Conservation (phyloP, 1,140 invertebrate genomes). For the silkworm (Bombyx mori) region DNA sequence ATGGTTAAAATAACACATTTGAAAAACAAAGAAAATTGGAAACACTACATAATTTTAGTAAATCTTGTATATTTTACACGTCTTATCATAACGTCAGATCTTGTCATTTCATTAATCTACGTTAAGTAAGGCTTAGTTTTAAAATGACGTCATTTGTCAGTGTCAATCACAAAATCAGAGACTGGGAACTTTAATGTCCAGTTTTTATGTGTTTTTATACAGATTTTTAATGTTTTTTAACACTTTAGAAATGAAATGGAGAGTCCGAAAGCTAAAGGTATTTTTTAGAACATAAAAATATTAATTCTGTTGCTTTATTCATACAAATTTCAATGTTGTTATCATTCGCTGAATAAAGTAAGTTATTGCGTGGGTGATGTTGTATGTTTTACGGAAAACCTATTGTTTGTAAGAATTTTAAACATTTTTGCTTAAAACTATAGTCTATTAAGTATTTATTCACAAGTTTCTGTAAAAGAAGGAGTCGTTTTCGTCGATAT, state of each 20-base stretch:
- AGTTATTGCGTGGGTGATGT: conserved; percentile 48
- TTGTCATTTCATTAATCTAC: too few relatives aligned
- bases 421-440: background rate
- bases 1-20: too few relatives aligned
- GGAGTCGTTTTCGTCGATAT: too few relatives aligned
- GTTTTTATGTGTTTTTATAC: conserved; percentile 23
- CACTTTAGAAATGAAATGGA: conserved; percentile 54
- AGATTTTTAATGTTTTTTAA: conserved; percentile 26
- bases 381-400: conserved; percentile 40
- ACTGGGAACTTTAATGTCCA: conserved; percentile 1
- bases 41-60: too few relatives aligned
- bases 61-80: too few relatives aligned
- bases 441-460: too few relatives aligned
- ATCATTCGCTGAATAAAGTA: conserved; percentile 5
- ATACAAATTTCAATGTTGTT: too few relatives aligned
- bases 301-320: too few relatives aligned
- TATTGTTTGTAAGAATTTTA: conserved; percentile 38
- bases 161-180: conserved; percentile 1
- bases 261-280: conserved; percentile 43
- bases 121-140: background rate
- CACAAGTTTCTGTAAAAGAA: too few relatives aligned
- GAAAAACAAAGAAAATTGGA: too few relatives aligned
- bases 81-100: too few relatives aligned
- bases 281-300: conserved; percentile 7
- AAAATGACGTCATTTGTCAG: conserved; percentile 4